Evolutionary conservation across 1,140 invertebrate genomes (phyloP).

Genomic region (Armadillidium nasatum): DNA sequence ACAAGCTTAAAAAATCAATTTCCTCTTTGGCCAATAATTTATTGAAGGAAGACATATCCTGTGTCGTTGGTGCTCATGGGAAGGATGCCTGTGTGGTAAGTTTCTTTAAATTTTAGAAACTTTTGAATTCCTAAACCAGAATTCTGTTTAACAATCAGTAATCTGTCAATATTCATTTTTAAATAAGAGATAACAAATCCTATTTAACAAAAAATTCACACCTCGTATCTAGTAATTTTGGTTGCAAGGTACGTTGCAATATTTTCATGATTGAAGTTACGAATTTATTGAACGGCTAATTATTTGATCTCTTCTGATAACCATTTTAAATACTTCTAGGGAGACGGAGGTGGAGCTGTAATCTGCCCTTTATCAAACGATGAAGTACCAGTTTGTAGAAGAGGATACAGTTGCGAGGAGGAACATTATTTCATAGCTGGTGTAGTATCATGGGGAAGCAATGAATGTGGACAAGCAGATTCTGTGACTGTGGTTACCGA

Average conservation of each 20-base stretch:
- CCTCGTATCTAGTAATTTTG: no score
- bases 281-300: no score
- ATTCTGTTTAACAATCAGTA: no score
- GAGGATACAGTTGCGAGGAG: conserved; percentile 18
- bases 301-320: no score
- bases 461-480: conserved; percentile 29
- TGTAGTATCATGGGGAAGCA: conserved; percentile 31
- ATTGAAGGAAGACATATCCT: conserved; percentile 21
- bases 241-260: no score
- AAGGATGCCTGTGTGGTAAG: conserved; percentile 39
- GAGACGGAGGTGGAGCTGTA: conserved; percentile 34
- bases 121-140: no score
- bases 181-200: no score
- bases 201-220: no score
- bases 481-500: conserved; percentile 32
- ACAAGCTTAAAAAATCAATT: conserved; percentile 22
- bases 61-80: conserved; percentile 27
- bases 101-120: no score
- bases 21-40: neutral
- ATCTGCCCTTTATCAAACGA: conserved; percentile 30
- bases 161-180: no score
- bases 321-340: conserved; percentile 3
- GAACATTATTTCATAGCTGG: conserved; percentile 35
- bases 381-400: conserved; percentile 16
- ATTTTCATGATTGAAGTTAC: no score